phyloP scores from a whole-genome alignment of 2,888 invertebrate species.

The Conus canariensis region DNA sequence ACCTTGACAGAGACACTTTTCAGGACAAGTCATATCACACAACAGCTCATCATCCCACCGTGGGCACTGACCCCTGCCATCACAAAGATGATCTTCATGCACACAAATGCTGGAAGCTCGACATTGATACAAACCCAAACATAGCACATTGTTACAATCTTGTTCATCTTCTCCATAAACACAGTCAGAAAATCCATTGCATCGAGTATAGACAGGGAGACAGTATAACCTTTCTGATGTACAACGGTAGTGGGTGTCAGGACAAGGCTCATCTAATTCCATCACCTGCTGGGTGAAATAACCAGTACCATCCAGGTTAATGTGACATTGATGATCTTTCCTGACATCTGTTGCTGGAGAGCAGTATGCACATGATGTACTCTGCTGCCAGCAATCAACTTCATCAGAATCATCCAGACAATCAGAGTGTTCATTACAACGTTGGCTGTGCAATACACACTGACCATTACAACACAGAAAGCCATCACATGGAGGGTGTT shows the following conservation, averaged over 20 bases:
- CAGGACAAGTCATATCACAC: conserved; percentile 11
- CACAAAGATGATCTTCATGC: not conserved
- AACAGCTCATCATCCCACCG: not conserved
- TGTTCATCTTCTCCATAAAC: conserved; percentile 3
- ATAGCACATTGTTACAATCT: not conserved
- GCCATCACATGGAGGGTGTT: not conserved
- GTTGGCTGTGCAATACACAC: not conserved
- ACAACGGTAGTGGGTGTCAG: not conserved
- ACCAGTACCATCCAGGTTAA: conserved; percentile 11
- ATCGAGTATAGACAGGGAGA: conserved; percentile 6
- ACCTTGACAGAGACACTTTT: not conserved
- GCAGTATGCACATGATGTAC: not conserved
- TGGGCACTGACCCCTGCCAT: conserved; percentile 18
- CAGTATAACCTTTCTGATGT: not conserved
- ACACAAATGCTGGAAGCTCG: not conserved
- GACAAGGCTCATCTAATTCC: not conserved
- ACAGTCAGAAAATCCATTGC: conserved; percentile 18
- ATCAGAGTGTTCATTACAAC: not conserved
- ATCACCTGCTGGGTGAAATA: conserved; percentile 14
- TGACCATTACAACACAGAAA: not conserved
- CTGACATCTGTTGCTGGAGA: not conserved
- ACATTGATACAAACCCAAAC: not conserved
- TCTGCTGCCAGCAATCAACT: not conserved
- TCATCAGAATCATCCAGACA: not conserved
- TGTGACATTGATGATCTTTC: not conserved